Percentiles rank a stretch among this genome's conserved stretches.
These are phyloP conservation scores for Microctenopoma steveboyesi DNA, from an alignment of 2,797 vertebrate genomes.

Conservation along the genomic window DNA sequence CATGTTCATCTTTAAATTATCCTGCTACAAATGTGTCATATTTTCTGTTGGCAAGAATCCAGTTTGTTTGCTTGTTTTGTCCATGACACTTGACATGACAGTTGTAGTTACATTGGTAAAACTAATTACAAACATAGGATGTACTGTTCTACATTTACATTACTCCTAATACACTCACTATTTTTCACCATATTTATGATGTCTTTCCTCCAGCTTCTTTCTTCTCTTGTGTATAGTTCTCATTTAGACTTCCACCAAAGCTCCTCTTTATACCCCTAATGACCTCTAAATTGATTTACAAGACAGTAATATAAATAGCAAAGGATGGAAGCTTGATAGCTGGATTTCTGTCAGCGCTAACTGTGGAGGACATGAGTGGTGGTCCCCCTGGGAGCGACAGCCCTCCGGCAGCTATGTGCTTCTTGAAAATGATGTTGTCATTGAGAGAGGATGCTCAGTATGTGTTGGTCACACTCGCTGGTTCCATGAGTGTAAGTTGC, in stretches of 20 bases:
- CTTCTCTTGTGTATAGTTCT: neutral
- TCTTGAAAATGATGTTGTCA: constrained; percentile 58
- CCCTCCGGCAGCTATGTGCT: constrained; percentile 45
- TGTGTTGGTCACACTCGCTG: constrained; percentile 42
- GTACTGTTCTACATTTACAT: neutral
- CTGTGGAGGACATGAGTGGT: constrained; percentile 47
- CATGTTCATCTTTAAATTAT: constrained; percentile 15
- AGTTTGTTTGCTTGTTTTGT: constrained; percentile 3
- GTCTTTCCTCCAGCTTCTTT: neutral
- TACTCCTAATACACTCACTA: neutral
- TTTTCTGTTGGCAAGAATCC: neutral
- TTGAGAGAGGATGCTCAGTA: constrained; percentile 48
- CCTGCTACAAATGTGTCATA: neutral
- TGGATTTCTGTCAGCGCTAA: constrained; percentile 48
- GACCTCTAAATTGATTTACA: constrained; percentile 71
- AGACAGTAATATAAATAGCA: constrained; percentile 35
- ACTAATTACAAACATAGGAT: neutral
- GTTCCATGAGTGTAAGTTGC: constrained; percentile 5
- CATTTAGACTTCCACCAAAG: constrained; percentile 28
- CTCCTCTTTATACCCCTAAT: constrained; percentile 55
- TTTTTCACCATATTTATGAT: neutral
- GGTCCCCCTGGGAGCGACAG: constrained; percentile 39
- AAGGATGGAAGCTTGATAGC: constrained; percentile 55
- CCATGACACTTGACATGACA: neutral
- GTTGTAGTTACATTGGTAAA: constrained; percentile 13